These are phyloP conservation scores for Zaprionus camerounensis DNA, from an alignment of 1,140 invertebrate genomes.

Conservation along the genomic window DNA sequence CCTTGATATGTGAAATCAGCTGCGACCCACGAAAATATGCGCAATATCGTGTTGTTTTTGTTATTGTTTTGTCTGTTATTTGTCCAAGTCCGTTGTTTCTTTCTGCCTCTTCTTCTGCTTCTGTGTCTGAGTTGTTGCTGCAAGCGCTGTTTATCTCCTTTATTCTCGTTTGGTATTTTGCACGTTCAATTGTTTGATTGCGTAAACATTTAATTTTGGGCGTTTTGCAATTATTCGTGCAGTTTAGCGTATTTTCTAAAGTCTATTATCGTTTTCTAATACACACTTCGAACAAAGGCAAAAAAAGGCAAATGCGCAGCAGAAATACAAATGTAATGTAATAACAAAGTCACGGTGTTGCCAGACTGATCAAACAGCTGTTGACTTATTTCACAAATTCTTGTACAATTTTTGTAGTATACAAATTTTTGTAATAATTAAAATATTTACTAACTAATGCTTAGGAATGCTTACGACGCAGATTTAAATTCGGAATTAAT, in stretches of 20 bases:
- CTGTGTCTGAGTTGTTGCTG: slow-evolving; percentile 20
- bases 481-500: not conserved
- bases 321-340: slow-evolving; percentile 79
- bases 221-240: slow-evolving; percentile 58
- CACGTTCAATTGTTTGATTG: slow-evolving; percentile 38
- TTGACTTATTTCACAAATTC: slow-evolving; percentile 34
- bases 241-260: slow-evolving; percentile 46
- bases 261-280: slow-evolving; percentile 61
- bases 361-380: slow-evolving; percentile 60
- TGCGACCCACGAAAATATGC: slow-evolving; percentile 74
- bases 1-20: slow-evolving; percentile 80
- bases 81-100: slow-evolving; percentile 49
- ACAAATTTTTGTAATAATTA: not conserved
- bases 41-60: slow-evolving; percentile 67
- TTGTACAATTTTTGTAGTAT: not conserved
- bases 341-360: slow-evolving; percentile 69
- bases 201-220: slow-evolving; percentile 37
- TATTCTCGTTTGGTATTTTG: slow-evolving; percentile 26
- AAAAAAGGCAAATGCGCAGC: slow-evolving; percentile 72
- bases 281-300: slow-evolving; percentile 69
- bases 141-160: slow-evolving; percentile 28
- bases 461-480: not conserved
- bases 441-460: not conserved
- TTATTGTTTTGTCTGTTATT: slow-evolving; percentile 62
- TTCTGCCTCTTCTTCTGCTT: slow-evolving; percentile 17